Percentiles rank a stretch among this genome's conserved stretches.
phyloP scores from a whole-genome alignment of 2,888 invertebrate genomes.

The Temnothorax rugatulus region DNA sequence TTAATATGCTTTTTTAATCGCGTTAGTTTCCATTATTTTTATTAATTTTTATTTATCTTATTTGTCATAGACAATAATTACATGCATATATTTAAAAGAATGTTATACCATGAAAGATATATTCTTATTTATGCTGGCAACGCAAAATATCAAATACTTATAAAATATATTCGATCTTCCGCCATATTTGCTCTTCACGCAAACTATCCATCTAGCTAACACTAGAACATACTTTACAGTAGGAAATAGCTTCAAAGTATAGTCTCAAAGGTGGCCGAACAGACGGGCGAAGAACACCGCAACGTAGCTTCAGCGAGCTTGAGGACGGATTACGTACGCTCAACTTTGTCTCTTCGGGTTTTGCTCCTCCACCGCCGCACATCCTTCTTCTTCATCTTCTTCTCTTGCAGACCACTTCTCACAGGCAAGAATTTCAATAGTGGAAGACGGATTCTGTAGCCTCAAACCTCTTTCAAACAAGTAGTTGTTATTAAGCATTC shows the following conservation, averaged over 20 bases:
- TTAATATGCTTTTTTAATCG: neutral
- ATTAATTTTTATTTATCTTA: neutral
- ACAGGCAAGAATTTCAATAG: constrained; percentile 37
- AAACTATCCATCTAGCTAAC: constrained; percentile 18
- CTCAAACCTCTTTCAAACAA: neutral
- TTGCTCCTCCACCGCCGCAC: constrained; percentile 11
- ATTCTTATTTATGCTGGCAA: neutral
- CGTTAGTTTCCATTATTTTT: neutral
- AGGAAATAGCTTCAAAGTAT: constrained; percentile 26
- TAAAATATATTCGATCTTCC: constrained; percentile 8
- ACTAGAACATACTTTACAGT: constrained; percentile 16
- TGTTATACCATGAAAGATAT: neutral
- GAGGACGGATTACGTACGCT: constrained; percentile 49
- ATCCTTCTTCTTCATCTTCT: constrained; percentile 37
- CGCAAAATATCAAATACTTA: neutral
- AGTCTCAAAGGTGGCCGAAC: constrained; percentile 46
- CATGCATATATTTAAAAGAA: neutral
- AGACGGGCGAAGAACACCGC: constrained; percentile 46
- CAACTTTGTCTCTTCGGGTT: constrained; percentile 46
- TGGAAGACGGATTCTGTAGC: neutral
- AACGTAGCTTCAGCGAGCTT: constrained; percentile 24
- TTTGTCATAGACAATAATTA: neutral
- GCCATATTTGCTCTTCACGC: neutral
- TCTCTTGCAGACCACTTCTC: neutral
- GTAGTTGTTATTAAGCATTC: neutral